A percentile compares a stretch with the other conserved stretches of the same genome.
phyloP scores from a whole-genome alignment of 1,140 invertebrate species.

The Drosophila parabipectinata region DNA sequence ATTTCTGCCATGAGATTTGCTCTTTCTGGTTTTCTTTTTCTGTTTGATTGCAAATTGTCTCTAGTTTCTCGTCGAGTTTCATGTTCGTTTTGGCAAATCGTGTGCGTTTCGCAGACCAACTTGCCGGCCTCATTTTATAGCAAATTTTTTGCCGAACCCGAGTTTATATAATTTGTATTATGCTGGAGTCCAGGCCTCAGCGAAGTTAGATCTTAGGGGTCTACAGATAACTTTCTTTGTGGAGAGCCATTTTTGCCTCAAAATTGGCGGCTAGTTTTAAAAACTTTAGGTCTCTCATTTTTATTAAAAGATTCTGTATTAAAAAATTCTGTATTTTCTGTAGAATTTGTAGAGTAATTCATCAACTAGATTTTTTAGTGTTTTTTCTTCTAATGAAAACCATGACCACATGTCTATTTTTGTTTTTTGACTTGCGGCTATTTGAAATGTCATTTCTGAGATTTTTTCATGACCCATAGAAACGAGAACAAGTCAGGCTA shows the following conservation, averaged over 20 bases:
- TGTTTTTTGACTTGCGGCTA: conserved; percentile 28
- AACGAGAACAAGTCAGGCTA: conserved; percentile 25
- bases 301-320: too few relatives aligned
- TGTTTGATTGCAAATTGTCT: conserved; percentile 77
- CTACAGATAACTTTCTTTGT: too few relatives aligned
- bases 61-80: conserved; percentile 53
- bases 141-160: conserved; percentile 10
- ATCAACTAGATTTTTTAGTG: neutral
- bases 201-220: neutral
- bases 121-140: conserved; percentile 59
- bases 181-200: conserved; percentile 1
- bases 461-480: conserved; percentile 40
- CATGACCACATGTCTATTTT: conserved; percentile 41
- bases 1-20: conserved; percentile 23
- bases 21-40: conserved; percentile 74
- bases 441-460: conserved; percentile 68
- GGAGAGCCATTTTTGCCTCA: too few relatives aligned
- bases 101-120: conserved; percentile 50
- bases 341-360: neutral
- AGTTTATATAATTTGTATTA: neutral
- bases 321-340: neutral
- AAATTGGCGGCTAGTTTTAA: too few relatives aligned
- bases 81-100: conserved; percentile 50
- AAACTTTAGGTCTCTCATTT: too few relatives aligned
- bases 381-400: conserved; percentile 12